These are phyloP conservation scores for Caracal caracal DNA, from an alignment of 2,113 vertebrate species.

Conservation along the genomic window DNA sequence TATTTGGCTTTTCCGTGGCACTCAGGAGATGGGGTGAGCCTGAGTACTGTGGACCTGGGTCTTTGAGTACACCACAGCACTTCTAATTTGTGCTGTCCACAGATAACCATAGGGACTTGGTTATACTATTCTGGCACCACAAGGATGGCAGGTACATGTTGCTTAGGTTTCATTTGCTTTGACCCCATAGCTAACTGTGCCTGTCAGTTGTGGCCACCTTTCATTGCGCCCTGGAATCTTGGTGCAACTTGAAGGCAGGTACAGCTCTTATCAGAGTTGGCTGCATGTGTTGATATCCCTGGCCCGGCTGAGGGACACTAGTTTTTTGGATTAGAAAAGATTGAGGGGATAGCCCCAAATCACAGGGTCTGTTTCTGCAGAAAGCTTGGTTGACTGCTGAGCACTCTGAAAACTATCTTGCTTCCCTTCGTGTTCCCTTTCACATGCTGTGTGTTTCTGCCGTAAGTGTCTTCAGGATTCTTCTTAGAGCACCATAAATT, in stretches of 20 bases:
- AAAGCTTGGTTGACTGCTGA: background rate
- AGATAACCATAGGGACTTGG: background rate
- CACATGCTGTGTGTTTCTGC: background rate
- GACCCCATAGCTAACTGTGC: background rate
- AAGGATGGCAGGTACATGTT: no score
- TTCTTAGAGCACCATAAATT: background rate
- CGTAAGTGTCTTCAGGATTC: background rate
- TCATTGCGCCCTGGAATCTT: background rate
- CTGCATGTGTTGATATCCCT: background rate
- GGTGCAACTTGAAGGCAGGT: background rate
- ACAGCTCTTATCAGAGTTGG: background rate
- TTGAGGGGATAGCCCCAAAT: background rate
- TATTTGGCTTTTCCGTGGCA: background rate
- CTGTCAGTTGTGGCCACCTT: background rate
- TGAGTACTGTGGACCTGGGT: background rate
- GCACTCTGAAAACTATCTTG: background rate
- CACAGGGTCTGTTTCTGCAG: background rate
- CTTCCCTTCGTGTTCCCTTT: background rate
- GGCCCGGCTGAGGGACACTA: background rate
- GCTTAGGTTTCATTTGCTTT: background rate
- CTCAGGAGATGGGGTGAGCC: background rate
- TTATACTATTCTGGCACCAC: background rate
- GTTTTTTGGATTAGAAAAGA: slow-evolving; percentile 19
- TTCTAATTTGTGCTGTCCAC: background rate
- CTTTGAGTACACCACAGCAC: background rate